Evolutionary conservation across 2,113 vertebrate genomes (phyloP).

Genomic region (Corythornis cristatus): DNA sequence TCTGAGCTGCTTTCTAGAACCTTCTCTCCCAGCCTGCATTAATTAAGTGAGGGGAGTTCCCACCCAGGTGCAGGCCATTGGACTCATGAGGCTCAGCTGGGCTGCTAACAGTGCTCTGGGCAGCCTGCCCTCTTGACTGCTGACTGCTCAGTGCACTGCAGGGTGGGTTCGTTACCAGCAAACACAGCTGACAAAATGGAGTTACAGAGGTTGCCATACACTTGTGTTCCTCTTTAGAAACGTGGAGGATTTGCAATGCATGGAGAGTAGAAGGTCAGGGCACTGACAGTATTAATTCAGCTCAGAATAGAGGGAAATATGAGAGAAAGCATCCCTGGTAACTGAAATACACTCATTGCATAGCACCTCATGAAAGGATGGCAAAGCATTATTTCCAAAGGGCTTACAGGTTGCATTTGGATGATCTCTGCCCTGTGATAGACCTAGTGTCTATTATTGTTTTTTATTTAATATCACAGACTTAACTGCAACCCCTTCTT

Average conservation of each 20-base stretch:
- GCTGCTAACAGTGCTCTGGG: too few species aligned
- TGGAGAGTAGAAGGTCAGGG: background rate
- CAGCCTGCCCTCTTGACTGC: background rate
- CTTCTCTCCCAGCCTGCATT: too few species aligned
- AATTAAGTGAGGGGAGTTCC: too few species aligned
- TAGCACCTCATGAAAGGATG: background rate
- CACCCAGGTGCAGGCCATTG: too few species aligned
- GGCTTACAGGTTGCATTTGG: background rate
- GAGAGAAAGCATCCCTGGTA: background rate
- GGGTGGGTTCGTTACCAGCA: background rate
- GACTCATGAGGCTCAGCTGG: too few species aligned
- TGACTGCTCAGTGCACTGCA: background rate
- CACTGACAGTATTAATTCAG: background rate
- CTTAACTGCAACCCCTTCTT: background rate
- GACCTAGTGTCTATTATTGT: background rate
- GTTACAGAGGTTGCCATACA: background rate
- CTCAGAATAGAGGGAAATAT: background rate
- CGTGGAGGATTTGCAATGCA: background rate
- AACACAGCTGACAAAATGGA: background rate
- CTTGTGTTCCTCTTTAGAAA: background rate
- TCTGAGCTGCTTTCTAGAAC: too few species aligned
- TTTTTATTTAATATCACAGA: background rate
- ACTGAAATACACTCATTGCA: background rate
- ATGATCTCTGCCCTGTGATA: background rate
- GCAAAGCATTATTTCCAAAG: background rate